Conservation (phyloP, 2,797 vertebrate species). For the Muscicapa striata region DNA sequence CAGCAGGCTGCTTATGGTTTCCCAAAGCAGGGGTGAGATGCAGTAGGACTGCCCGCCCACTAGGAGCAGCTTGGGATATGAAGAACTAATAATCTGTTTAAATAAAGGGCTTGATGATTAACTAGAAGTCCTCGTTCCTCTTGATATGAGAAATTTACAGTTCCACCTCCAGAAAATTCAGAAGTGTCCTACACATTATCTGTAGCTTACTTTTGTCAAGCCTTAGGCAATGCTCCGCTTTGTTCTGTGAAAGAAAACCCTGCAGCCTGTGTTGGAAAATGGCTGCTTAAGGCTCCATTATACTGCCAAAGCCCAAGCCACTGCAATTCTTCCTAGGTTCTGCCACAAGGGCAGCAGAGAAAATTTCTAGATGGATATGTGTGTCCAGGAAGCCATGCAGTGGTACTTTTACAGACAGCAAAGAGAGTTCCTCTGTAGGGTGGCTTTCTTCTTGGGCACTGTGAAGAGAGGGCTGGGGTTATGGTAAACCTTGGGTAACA, state of each 20-base stretch:
- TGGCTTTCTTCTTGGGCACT: background rate
- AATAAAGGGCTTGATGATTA: background rate
- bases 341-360: background rate
- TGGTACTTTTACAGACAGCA: background rate
- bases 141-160: background rate
- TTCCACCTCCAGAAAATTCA: background rate
- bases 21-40: background rate
- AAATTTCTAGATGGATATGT: background rate
- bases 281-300: background rate
- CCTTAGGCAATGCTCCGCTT: background rate
- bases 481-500: background rate
- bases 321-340: background rate
- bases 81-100: background rate
- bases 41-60: background rate
- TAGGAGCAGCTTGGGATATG: background rate
- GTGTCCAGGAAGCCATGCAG: background rate
- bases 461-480: background rate
- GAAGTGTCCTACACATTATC: background rate
- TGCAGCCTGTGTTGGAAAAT: background rate
- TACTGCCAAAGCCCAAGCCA: background rate
- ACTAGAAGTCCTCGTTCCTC: background rate
- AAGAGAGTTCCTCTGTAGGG: background rate
- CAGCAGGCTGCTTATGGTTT: background rate
- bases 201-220: background rate
- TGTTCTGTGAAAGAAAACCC: background rate